Evolutionary conservation across 1,140 invertebrate genomes (phyloP), one percentile per base, ranked within the genome.

Genomic region (Cylas formicarius): DNA sequence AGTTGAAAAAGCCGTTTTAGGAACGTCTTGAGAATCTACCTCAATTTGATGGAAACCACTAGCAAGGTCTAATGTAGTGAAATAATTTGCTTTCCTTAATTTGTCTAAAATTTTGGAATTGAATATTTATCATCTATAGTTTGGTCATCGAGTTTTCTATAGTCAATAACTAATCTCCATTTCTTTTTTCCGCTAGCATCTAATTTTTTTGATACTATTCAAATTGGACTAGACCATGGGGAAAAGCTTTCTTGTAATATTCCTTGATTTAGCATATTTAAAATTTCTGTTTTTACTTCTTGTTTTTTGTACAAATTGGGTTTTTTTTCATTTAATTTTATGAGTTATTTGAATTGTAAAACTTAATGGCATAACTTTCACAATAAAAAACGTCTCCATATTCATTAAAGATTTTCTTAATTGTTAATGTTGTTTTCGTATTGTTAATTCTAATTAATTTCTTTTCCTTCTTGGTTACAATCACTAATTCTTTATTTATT

Each of bases 41-140:
- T 54, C 8, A 28, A 65, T 57, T 56, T 77, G 72, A 55, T 66
- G 71, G 55, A 71, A 77, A 5, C 75, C 75, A 14, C 55, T 60
- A 0, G 56, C 57, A 19, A 73, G 43, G 56, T 68, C 67, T 7
- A 67, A 26, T 0, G 61, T 63, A 2, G 59, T 56, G 28, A n/a
- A n/a, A n/a, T n/a, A 67, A 22, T 55, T 27, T 2, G 61, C 51
- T 1, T 65, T 57, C 2, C 64, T 64, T 23, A 77, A 44, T 27
- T 64, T 53, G 42, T 74, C 65, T 31, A 78, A 48, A 3, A 67
- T 33, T 72, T 65, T 1, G 75, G 73, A 6, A 79, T 29, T 0
- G 75, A 73, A 52, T 43, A 18, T 42, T 19, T 21, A 34, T 46
- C 14, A 52, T 9, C 20, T n/a, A 41, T 14, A 10, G 17, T 34